Evolutionary conservation across 2,888 invertebrate genomes (phyloP).

Genomic region (Platypus cylindrus): DNA sequence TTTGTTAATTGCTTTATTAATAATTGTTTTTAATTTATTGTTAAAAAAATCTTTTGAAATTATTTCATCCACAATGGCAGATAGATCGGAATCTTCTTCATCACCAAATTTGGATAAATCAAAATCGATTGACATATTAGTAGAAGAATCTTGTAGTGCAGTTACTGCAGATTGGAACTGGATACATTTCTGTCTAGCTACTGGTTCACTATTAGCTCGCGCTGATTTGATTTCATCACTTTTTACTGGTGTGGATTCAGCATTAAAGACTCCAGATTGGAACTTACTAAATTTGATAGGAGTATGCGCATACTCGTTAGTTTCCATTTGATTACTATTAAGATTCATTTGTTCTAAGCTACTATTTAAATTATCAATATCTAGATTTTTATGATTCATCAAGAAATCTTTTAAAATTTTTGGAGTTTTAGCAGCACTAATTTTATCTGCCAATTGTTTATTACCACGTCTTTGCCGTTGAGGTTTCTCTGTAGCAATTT

Average conservation of each 20-base stretch:
- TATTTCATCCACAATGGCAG: conserved; percentile 42
- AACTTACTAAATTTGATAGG: too few species aligned
- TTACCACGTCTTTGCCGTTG: conserved; percentile 13
- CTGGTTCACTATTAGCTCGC: too few species aligned
- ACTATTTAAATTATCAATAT: neutral
- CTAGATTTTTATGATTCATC: conserved; percentile 25
- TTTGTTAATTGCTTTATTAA: conserved; percentile 3
- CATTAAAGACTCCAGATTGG: too few species aligned
- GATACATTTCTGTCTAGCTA: conserved; percentile 2
- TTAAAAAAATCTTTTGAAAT: conserved; percentile 23
- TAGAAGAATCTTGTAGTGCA: conserved; percentile 13
- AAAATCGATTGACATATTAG: conserved; percentile 16
- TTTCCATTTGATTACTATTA: neutral
- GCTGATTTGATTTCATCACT: too few species aligned
- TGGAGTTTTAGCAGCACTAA: conserved; percentile 17
- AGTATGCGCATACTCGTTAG: too few species aligned
- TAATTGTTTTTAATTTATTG: conserved; percentile 3
- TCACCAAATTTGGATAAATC: conserved; percentile 31
- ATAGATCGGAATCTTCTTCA: conserved; percentile 36
- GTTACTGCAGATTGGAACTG: conserved; percentile 15
- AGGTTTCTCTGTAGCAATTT: conserved; percentile 11
- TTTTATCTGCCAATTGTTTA: conserved; percentile 21
- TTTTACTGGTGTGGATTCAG: too few species aligned
- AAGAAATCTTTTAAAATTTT: conserved; percentile 1
- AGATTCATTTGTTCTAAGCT: neutral